Evolutionary conservation across 2,113 vertebrate species (phyloP).

Genomic region (Bubo blakistoni): DNA sequence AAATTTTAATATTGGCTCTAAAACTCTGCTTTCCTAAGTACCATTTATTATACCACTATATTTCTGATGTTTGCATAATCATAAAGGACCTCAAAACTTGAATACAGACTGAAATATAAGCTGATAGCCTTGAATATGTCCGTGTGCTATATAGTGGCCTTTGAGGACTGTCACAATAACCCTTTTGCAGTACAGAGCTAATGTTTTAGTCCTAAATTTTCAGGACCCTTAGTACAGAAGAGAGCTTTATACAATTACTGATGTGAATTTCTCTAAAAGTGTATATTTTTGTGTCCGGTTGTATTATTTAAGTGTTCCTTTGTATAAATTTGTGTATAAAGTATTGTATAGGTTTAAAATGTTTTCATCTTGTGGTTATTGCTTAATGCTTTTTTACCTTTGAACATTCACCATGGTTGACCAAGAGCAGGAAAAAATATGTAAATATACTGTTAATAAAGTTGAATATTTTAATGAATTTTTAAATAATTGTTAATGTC

Average conservation of each 20-base stretch:
- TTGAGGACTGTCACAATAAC: slow-evolving; percentile 77
- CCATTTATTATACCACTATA: slow-evolving; percentile 72
- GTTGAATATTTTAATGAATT: slow-evolving; percentile 86
- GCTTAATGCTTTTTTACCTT: slow-evolving; percentile 80
- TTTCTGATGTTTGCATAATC: slow-evolving; percentile 66
- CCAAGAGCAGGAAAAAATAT: slow-evolving; percentile 71
- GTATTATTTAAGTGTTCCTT: slow-evolving; percentile 86
- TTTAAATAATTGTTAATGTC: slow-evolving; percentile 41
- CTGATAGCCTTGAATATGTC: slow-evolving; percentile 74
- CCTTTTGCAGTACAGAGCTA: slow-evolving; percentile 74
- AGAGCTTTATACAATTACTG: slow-evolving; percentile 84
- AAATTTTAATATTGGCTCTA: slow-evolving; percentile 48
- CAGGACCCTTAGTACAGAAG: slow-evolving; percentile 74
- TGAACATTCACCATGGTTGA: slow-evolving; percentile 74
- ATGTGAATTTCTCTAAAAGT: slow-evolving; percentile 85
- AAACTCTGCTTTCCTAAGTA: slow-evolving; percentile 38
- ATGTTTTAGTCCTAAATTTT: slow-evolving; percentile 78
- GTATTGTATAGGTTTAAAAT: slow-evolving; percentile 82
- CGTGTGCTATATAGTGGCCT: slow-evolving; percentile 76
- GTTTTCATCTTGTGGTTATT: slow-evolving; percentile 82
- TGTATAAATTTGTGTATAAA: slow-evolving; percentile 84
- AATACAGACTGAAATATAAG: slow-evolving; percentile 70
- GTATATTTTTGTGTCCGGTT: slow-evolving; percentile 86
- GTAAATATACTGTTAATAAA: slow-evolving; percentile 86
- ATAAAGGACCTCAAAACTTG: slow-evolving; percentile 79